Conservation (phyloP, 2,888 invertebrate species). For the Ectemnius lituratus region DNA sequence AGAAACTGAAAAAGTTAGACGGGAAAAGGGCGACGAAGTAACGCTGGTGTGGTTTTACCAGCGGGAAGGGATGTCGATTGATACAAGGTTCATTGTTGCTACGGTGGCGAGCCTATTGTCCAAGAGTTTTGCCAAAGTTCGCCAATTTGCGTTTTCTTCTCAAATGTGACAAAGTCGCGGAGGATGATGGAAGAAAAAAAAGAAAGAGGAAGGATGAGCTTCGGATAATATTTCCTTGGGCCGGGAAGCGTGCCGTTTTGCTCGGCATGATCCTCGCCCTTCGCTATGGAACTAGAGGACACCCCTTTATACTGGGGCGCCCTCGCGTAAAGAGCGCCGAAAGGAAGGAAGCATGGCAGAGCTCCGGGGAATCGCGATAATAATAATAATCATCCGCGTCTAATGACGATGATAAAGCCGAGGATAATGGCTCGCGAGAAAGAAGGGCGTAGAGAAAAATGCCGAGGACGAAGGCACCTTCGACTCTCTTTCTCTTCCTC, state of each 20-base stretch:
- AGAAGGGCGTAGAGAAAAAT: not conserved
- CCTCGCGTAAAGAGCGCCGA: constrained; percentile 36
- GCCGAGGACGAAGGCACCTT: too few species aligned
- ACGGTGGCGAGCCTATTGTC: constrained; percentile 46
- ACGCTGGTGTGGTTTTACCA: too few species aligned
- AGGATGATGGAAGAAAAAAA: constrained; percentile 11
- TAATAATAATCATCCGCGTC: constrained; percentile 36
- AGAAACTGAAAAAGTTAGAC: not conserved
- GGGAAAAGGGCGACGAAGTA: not conserved
- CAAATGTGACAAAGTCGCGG: constrained; percentile 40
- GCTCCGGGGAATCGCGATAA: constrained; percentile 12
- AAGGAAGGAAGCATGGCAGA: constrained; percentile 38
- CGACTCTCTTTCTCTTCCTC: too few species aligned
- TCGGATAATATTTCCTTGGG: constrained; percentile 40
- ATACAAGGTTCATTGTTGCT: constrained; percentile 56
- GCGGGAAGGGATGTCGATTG: constrained; percentile 10
- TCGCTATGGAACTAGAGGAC: constrained; percentile 20
- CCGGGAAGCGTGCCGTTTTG: too few species aligned
- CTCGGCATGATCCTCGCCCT: not conserved
- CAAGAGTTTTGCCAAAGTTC: constrained; percentile 54
- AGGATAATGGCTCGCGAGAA: constrained; percentile 30
- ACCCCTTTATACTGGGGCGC: constrained; percentile 37
- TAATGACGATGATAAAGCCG: constrained; percentile 46
- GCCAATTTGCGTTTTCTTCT: constrained; percentile 58
- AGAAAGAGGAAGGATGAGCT: constrained; percentile 1